Evolutionary conservation across 2,113 vertebrate genomes (phyloP), one percentile per base, ranked within the genome.

Genomic region (Mustela nigripes): DNA sequence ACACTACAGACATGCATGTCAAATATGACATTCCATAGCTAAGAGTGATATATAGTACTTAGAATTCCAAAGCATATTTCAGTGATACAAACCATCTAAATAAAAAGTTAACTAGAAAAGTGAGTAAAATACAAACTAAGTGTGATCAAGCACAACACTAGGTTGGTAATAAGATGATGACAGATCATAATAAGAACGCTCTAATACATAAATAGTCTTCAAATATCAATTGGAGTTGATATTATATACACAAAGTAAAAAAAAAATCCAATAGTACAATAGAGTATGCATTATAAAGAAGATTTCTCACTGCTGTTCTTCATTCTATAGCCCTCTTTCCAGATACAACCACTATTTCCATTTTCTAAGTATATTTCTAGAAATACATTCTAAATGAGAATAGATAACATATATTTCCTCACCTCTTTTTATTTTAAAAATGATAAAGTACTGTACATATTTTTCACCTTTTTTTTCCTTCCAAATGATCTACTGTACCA

Each of bases 91-190:
- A 95, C 56, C 39, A 86, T 36, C 42, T 48, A 50, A 31, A 78
- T 58, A 78, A 93, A 95, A 78, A 67, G 71, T 74, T 89, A 60
- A 89, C 58, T 71, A 88, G 76, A 48, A 91, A 97, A 93, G 26
- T 73, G 18, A 45, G 63, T 95, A 91, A 80, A 76, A 58, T 11
- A 80, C 42, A 97, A 80, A 85, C 45, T 83, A 69, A 74, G 12
- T 28, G 16, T 39, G 48, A 80, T 88, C 63, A 31, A 84, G 63
- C 45, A 85, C 8, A 91, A 21, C 18, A 6, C 69, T 65, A 53
- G 74, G 42, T 65, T 84, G 39, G 28, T 78, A 86, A 71, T 42
- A 63, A 56, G 86, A 67, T 56, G 45, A 81, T 15, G 24, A 42
- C 1, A 62, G 4, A 42, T 63, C 42, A 63, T 10, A 60, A 24